phyloP scores from a whole-genome alignment of 2,888 invertebrate species.

The Nipponacmea schrenckii region DNA sequence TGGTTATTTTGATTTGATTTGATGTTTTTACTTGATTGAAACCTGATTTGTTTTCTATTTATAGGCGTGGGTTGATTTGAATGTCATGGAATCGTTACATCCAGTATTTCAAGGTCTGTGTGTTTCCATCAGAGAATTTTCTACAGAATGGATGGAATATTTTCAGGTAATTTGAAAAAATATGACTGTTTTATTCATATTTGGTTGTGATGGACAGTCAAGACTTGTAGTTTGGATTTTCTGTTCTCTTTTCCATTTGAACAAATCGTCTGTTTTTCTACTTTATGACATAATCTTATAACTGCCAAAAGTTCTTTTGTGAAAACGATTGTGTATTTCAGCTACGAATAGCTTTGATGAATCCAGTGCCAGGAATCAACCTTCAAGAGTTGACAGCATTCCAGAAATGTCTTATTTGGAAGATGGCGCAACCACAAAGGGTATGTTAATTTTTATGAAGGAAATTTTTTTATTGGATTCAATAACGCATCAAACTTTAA shows the following conservation, averaged over 20 bases:
- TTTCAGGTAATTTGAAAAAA: conserved; percentile 49
- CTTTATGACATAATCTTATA: too few species aligned
- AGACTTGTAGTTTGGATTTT: neutral
- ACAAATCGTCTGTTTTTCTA: too few species aligned
- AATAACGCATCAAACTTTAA: neutral
- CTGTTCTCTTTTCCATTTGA: too few species aligned
- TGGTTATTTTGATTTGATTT: too few species aligned
- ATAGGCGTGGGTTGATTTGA: conserved; percentile 62
- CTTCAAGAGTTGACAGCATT: conserved; percentile 58
- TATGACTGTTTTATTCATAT: too few species aligned
- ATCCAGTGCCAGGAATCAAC: conserved; percentile 54
- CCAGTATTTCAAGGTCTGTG: conserved; percentile 57
- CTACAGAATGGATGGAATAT: conserved; percentile 62
- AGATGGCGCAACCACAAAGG: conserved; percentile 55
- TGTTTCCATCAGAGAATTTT: conserved; percentile 50
- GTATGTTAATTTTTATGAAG: conserved; percentile 36
- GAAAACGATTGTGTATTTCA: conserved; percentile 31
- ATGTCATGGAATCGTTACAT: conserved; percentile 56
- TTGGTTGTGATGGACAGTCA: neutral
- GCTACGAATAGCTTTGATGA: conserved; percentile 58
- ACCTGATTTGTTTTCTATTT: too few species aligned
- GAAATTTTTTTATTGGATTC: neutral
- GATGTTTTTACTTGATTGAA: too few species aligned
- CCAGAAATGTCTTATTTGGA: conserved; percentile 66
- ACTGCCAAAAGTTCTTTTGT: too few species aligned